Conservation (phyloP, 2,797 vertebrate genomes). For the Smutsia gigantea region DNA sequence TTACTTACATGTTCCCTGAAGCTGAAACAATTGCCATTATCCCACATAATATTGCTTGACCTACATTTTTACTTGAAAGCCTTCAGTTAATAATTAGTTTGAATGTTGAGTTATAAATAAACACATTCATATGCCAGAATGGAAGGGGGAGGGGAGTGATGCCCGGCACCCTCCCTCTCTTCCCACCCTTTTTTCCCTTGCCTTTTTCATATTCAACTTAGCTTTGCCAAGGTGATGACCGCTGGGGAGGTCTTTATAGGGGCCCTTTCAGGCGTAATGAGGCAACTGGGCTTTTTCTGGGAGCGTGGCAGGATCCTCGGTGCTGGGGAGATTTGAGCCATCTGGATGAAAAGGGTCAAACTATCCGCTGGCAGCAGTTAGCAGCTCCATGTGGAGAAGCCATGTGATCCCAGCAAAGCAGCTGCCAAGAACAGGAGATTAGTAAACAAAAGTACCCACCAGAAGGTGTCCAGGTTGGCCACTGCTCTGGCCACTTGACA, state of each 20-base stretch:
- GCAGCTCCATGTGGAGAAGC: conserved; percentile 63
- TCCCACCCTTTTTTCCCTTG: neutral
- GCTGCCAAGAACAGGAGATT: conserved; percentile 75
- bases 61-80: conserved; percentile 88
- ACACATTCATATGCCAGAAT: conserved; percentile 78
- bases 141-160: neutral
- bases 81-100: conserved; percentile 86
- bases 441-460: conserved; percentile 68
- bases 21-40: conserved; percentile 85
- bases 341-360: conserved; percentile 87
- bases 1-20: conserved; percentile 79
- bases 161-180: neutral
- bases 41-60: conserved; percentile 82
- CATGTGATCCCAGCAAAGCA: conserved; percentile 61
- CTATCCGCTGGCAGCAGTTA: conserved; percentile 74
- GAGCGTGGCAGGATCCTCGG: conserved; percentile 57
- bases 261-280: conserved; percentile 77
- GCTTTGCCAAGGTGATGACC: conserved; percentile 35
- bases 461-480: conserved; percentile 78
- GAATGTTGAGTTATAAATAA: conserved; percentile 86
- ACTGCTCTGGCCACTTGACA: conserved; percentile 36
- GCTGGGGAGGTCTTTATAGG: conserved; percentile 40
- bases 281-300: conserved; percentile 72
- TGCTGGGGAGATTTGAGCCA: conserved; percentile 80
- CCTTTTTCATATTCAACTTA: neutral